Base-by-base conservation (phyloP, 2,888 invertebrate genomes). In the Brachynemurus nebulosus region DNA sequence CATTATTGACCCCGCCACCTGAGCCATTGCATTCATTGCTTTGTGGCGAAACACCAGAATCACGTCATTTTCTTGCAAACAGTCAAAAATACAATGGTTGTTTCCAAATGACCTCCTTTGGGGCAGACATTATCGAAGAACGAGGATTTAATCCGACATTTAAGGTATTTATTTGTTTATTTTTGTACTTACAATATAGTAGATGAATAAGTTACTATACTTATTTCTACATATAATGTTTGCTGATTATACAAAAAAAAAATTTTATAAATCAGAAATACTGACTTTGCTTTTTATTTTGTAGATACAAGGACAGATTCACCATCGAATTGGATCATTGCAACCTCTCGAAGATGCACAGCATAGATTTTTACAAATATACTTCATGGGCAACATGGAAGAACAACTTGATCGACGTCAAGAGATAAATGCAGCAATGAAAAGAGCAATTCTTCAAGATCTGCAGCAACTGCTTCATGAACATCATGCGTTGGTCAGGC, bases 381-480 rank as follows among this genome's bases (percentile, higher is more conserved):
- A 54, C 42, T 55, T 55, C 44, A 54, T 53, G 47, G 54, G 51
- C 30, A 45, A 53, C 47, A 40, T 18, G 25, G 49, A 53, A 30
- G 45, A 44, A n/a, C 44, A 54, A 51, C 40, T 40, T 40, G 40
- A 40, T 21, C 40, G 21, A 9, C 40, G 40, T 21, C 25, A 12
- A 23, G 40, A n/a, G 25, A 21, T 23, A 21, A 40, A 21, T 9
- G 8, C 21, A 20, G 46, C 33, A 45, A 47, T 51, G 45, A 55
- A 54, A 47, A 40, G 54, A 53, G 50, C 45, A 53, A 57, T 58
- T 52, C 45, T 50, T 40, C 42, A 48, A 44, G 42, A 50, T 18
- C 33, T 59, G 30, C 55, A 58, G 45, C 45, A 47, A 48, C 47
- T 55, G 42, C 44, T 55, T 40, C 53, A 59, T 30, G 41, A 48